Base-by-base conservation (phyloP, 2,113 vertebrate species). In the Poeciliopsis turrubarensis region DNA sequence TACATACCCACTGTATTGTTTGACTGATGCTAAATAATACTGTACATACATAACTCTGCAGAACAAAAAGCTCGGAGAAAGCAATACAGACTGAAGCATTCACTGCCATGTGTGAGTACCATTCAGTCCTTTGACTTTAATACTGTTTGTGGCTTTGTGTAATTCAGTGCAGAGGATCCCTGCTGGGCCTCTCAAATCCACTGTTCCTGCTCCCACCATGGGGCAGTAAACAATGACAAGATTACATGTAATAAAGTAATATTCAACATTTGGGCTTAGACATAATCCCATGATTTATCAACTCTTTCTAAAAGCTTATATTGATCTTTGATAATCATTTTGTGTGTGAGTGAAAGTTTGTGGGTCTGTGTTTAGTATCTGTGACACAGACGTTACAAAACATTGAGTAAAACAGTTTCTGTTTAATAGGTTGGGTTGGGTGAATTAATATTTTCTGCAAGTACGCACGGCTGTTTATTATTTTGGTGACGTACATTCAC, bases 281-380 rank as follows among this genome's bases (percentile, higher is more conserved):
- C 61, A 70, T 94, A 93, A 94, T 94, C 92, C 93, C 64, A 81
- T 34, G 76, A 91, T 92, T 92, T 93, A 94, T 94, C 92, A 91
- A 87, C 65, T 80, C 76, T 65, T 73, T 78, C 80, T 34, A 62
- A 77, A 77, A 83, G 86, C 82, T 92, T 87, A 89, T 70, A 85
- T 73, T 80, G 84, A 88, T 93, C 81, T 91, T 85, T 81, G 75
- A 85, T 83, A 30, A 51, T 68, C n/a, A 39, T 60, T 72, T 14
- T 26, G 14, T 27, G 29, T 63, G 7, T 64, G 30, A 25, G 68
- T 5, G 47, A 17, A 63, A 5, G 61, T 4, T 19, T 31, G 17
- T 47, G 44, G 5, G 44, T 19, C 1, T 47, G 17, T 47, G 44
- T 47, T 14, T 6, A 47, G 17, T 47, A 4, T 47, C 44, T 68